These are phyloP conservation scores for Agraylea sexmaculata DNA, from an alignment of 1,140 invertebrate species.

Conservation along the genomic window DNA sequence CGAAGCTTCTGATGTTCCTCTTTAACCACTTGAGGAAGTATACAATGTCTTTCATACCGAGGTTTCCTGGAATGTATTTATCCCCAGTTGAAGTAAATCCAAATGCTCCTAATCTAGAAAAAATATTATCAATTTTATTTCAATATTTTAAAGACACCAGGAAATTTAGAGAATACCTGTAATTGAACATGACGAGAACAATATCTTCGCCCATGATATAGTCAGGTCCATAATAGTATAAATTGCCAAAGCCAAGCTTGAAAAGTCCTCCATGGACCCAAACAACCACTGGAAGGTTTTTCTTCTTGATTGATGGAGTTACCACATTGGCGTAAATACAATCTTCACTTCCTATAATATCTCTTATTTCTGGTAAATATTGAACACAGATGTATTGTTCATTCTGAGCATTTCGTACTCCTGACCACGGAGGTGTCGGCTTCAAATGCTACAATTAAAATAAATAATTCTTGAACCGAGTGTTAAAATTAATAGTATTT, in stretches of 20 bases:
- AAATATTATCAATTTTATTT: no score
- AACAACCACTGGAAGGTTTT: slow-evolving; percentile 46
- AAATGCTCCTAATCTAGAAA: slow-evolving; percentile 35
- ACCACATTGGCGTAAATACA: slow-evolving; percentile 31
- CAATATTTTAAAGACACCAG: no score
- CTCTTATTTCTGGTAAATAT: slow-evolving; percentile 1
- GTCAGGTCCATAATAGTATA: slow-evolving; percentile 44
- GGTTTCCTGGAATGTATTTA: slow-evolving; percentile 52
- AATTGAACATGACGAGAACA: slow-evolving; percentile 56
- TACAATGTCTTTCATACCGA: slow-evolving; percentile 52
- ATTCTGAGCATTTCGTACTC: slow-evolving; percentile 28
- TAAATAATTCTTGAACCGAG: no score
- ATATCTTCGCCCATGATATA: slow-evolving; percentile 51
- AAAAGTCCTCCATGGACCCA: slow-evolving; percentile 55
- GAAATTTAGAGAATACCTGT: no score
- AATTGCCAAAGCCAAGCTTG: slow-evolving; percentile 39
- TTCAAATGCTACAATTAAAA: slow-evolving; percentile 32
- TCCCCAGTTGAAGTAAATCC: slow-evolving; percentile 43
- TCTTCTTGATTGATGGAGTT: slow-evolving; percentile 22
- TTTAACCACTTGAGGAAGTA: slow-evolving; percentile 50
- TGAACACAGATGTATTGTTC: slow-evolving; percentile 24
- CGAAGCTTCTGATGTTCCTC: slow-evolving; percentile 51
- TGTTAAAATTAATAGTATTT: neutral
- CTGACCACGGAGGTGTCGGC: slow-evolving; percentile 36
- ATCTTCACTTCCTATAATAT: slow-evolving; percentile 24